A percentile compares a stretch with the other conserved stretches of the same genome.
Evolutionary conservation across 1,140 invertebrate genomes (phyloP).

Genomic region (Trichoplusia ni): DNA sequence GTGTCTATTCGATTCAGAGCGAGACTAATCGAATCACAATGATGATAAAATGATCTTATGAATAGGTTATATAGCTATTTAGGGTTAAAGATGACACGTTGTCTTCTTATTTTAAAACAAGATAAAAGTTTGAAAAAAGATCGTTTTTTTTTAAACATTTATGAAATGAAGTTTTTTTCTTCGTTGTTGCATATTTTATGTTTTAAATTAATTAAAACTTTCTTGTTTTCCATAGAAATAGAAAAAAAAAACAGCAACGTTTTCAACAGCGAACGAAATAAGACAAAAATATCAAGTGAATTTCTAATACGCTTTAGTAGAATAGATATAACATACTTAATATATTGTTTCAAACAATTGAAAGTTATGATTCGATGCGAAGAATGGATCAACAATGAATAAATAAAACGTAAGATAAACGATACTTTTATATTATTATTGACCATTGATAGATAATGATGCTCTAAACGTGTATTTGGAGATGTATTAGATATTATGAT

Average conservation of each 20-base stretch:
- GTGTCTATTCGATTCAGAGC: conserved; percentile 50
- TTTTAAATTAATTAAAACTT: no score
- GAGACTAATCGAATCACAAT: conserved; percentile 61
- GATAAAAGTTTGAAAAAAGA: no score
- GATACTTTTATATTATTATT: conserved; percentile 22
- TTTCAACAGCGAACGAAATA: no score
- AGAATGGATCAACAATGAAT: conserved; percentile 38
- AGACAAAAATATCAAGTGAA: no score
- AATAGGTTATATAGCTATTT: conserved; percentile 26
- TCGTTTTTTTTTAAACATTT: not conserved
- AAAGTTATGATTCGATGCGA: conserved; percentile 34
- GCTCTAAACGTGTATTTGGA: conserved; percentile 1
- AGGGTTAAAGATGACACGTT: not conserved
- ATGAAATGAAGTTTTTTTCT: no score
- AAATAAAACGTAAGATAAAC: conserved; percentile 13
- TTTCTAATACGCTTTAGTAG: no score
- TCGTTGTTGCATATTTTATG: no score
- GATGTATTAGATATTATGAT: not conserved
- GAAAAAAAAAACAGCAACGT: no score
- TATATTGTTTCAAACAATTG: conserved; percentile 39
- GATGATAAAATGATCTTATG: conserved; percentile 42
- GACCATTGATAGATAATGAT: conserved; percentile 23
- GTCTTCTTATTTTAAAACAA: not conserved
- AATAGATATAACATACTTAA: no score
- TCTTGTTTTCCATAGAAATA: no score